A percentile compares a stretch with the other conserved stretches of the same genome.
Evolutionary conservation across 2,113 vertebrate species (phyloP).

Genomic region (Martes martes): DNA sequence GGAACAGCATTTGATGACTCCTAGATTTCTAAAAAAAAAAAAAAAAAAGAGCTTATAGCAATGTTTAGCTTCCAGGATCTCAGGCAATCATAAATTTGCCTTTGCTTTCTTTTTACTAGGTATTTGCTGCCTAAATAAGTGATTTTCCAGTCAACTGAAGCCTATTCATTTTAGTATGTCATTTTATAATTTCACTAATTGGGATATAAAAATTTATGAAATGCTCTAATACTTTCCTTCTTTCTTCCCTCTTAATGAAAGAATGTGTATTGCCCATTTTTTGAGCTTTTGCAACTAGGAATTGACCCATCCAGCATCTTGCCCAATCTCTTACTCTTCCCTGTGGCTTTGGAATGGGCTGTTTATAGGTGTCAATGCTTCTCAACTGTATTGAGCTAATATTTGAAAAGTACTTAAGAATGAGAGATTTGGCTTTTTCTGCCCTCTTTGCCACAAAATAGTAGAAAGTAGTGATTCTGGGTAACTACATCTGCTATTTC

Average conservation of each 20-base stretch:
- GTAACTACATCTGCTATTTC: not conserved
- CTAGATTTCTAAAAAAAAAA: not conserved
- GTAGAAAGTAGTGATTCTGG: not conserved
- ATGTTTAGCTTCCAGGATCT: not conserved
- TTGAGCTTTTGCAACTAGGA: not conserved
- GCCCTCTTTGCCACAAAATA: not conserved
- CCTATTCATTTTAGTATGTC: not conserved
- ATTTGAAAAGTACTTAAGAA: not conserved
- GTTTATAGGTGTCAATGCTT: not conserved
- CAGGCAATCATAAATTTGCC: not conserved
- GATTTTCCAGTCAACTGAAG: not conserved
- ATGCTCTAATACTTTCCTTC: not conserved
- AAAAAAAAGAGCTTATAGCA: not conserved
- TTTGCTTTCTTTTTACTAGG: not conserved
- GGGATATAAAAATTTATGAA: conserved; percentile 9
- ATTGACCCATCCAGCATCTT: not conserved
- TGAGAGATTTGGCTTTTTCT: not conserved
- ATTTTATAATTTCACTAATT: conserved; percentile 19
- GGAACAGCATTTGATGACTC: not conserved
- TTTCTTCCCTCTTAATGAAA: not conserved
- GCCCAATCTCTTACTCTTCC: not conserved
- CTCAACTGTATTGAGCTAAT: not conserved
- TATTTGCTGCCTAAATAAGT: not conserved
- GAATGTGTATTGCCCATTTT: not conserved
- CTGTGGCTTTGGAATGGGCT: not conserved